phyloP scores from a whole-genome alignment of 2,888 invertebrate species.

The Latheticus oryzae region DNA sequence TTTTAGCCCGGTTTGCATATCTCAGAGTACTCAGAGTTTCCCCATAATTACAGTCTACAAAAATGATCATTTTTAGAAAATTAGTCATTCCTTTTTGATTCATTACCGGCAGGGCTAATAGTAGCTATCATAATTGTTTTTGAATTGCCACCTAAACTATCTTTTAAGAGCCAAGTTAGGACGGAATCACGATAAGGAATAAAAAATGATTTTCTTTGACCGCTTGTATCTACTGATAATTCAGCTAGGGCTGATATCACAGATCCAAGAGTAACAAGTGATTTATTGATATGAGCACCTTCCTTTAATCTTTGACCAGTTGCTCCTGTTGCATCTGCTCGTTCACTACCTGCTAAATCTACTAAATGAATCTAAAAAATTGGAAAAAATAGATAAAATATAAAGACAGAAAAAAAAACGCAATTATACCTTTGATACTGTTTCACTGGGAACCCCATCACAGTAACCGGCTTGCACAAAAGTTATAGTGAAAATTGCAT shows the following conservation, averaged over 20 bases:
- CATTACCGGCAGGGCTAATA: slow-evolving; percentile 68
- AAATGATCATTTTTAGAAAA: slow-evolving; percentile 10
- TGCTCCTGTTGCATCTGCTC: slow-evolving; percentile 90
- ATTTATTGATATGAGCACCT: slow-evolving; percentile 92
- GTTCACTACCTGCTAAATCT: slow-evolving; percentile 90
- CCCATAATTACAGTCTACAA: slow-evolving; percentile 82
- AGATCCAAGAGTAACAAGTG: slow-evolving; percentile 86
- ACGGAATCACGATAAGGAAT: slow-evolving; percentile 91
- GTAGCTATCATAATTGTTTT: slow-evolving; percentile 94
- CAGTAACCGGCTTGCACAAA: slow-evolving; percentile 90
- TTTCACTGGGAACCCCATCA: slow-evolving; percentile 89
- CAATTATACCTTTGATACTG: slow-evolving; percentile 79
- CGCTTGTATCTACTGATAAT: slow-evolving; percentile 64
- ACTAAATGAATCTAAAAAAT: slow-evolving; percentile 77
- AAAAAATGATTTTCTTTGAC: slow-evolving; percentile 68
- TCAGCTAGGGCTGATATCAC: slow-evolving; percentile 90
- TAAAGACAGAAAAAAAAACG: neutral
- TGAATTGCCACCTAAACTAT: slow-evolving; percentile 89
- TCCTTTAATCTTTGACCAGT: slow-evolving; percentile 91
- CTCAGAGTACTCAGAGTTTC: slow-evolving; percentile 88
- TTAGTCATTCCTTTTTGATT: slow-evolving; percentile 3
- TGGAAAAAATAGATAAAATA: slow-evolving; percentile 7
- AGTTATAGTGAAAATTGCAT: slow-evolving; percentile 91
- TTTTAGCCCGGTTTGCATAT: slow-evolving; percentile 91
- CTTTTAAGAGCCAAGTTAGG: slow-evolving; percentile 88